These are phyloP conservation scores for Tichodroma muraria DNA, from an alignment of 2,113 vertebrate genomes.

Conservation along the genomic window DNA sequence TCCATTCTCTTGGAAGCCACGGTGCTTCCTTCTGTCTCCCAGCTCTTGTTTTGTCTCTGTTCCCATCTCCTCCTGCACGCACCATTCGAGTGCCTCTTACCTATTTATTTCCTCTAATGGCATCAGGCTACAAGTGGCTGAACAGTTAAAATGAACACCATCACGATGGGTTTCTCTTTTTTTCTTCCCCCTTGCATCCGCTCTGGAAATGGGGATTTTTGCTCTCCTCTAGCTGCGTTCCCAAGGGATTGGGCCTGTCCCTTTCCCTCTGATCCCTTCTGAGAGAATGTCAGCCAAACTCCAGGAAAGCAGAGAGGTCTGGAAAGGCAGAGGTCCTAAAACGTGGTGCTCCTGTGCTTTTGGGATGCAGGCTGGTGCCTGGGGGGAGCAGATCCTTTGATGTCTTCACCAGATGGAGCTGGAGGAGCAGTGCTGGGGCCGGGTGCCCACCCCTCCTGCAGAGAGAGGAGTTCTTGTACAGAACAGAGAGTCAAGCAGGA, in stretches of 20 bases:
- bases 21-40: neutral
- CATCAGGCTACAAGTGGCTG: constrained; percentile 49
- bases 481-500: accelerated
- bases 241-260: neutral
- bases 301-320: accelerated
- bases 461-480: accelerated
- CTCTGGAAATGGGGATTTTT: neutral
- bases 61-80: neutral
- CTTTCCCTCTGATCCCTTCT: neutral
- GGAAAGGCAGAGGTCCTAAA: accelerated
- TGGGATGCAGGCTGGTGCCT: neutral
- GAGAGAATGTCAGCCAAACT: accelerated
- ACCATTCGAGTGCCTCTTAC: constrained; percentile 47
- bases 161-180: neutral
- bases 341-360: accelerated
- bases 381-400: neutral
- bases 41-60: constrained; percentile 16
- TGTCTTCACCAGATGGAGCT: neutral
- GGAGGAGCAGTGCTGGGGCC: neutral
- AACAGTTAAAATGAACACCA: constrained; percentile 42
- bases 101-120: constrained; percentile 41
- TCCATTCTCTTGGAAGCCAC: neutral
- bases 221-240: neutral
- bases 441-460: accelerated
- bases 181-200: neutral